A percentile compares a stretch with the other conserved stretches of the same genome.
phyloP scores from a whole-genome alignment of 2,888 invertebrate species.

The Heterodera filipjevi region DNA sequence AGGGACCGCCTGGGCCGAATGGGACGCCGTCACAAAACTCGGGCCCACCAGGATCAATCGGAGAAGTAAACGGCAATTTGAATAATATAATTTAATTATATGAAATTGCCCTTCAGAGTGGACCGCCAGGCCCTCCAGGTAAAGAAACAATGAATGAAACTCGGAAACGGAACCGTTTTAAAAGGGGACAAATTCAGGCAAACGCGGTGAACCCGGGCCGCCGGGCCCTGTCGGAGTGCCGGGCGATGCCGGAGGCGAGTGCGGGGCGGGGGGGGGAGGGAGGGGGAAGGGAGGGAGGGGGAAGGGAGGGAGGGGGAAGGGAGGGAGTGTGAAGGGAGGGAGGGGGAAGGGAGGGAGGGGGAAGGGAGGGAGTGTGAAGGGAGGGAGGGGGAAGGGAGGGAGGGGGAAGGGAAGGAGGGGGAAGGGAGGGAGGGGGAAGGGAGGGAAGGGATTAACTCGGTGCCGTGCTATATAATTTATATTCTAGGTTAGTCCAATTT shows the following conservation, averaged over 20 bases:
- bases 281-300: neutral
- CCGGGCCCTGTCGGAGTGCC: constrained; percentile 62
- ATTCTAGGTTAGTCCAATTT: no score
- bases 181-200: constrained; percentile 47
- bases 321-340: no score
- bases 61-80: constrained; percentile 43
- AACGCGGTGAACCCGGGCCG: constrained; percentile 60
- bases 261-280: neutral
- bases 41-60: constrained; percentile 62
- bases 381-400: no score
- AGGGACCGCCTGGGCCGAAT: constrained; percentile 62
- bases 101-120: neutral
- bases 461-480: no score
- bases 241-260: constrained; percentile 47
- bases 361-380: no score
- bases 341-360: no score
- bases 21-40: constrained; percentile 61
- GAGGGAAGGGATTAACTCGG: no score
- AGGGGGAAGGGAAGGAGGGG: no score
- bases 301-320: no score
- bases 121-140: constrained; percentile 10
- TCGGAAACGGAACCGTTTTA: neutral
- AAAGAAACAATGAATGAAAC: neutral
- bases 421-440: no score
- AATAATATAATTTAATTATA: neutral